phyloP scores from a whole-genome alignment of 1,140 invertebrate species.

The Drosophila arizonae region DNA sequence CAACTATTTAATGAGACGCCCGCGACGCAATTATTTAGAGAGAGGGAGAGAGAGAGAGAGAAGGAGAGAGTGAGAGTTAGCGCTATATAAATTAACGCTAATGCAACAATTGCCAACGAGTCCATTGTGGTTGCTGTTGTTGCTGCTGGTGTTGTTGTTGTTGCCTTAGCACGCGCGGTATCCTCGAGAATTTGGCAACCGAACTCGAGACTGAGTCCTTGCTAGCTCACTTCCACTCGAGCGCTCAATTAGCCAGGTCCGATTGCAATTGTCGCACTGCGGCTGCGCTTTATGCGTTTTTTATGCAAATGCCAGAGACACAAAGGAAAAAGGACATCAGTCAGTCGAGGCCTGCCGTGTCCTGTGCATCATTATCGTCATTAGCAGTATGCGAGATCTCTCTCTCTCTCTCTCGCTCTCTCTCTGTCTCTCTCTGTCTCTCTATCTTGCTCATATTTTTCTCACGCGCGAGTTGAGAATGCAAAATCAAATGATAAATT shows the following conservation, averaged over 20 bases:
- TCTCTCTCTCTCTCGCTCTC: neutral
- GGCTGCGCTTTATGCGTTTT: constrained; percentile 67
- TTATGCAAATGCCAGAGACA: constrained; percentile 64
- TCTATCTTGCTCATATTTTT: constrained; percentile 44
- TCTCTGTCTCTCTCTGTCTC: neutral
- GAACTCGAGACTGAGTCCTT: neutral
- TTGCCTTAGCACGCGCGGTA: constrained; percentile 53
- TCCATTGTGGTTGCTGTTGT: constrained; percentile 28
- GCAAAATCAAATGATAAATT: constrained; percentile 76
- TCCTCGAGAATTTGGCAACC: neutral
- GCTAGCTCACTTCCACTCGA: constrained; percentile 53
- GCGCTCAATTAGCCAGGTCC: constrained; percentile 52
- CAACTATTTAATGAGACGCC: constrained; percentile 45
- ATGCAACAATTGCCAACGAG: constrained; percentile 68
- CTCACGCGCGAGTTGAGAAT: constrained; percentile 36
- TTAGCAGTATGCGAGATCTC: constrained; percentile 17
- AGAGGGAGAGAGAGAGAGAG: neutral
- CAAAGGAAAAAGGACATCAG: constrained; percentile 11
- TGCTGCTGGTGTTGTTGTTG: constrained; percentile 57
- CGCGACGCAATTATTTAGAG: constrained; percentile 44
- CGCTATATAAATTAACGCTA: constrained; percentile 47
- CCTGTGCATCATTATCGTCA: constrained; percentile 56
- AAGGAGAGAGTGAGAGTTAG: constrained; percentile 13
- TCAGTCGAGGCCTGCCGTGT: constrained; percentile 1
- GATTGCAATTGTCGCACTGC: constrained; percentile 36